phyloP scores from a whole-genome alignment of 2,888 invertebrate genomes.

The Tromatobia lineatoria region DNA sequence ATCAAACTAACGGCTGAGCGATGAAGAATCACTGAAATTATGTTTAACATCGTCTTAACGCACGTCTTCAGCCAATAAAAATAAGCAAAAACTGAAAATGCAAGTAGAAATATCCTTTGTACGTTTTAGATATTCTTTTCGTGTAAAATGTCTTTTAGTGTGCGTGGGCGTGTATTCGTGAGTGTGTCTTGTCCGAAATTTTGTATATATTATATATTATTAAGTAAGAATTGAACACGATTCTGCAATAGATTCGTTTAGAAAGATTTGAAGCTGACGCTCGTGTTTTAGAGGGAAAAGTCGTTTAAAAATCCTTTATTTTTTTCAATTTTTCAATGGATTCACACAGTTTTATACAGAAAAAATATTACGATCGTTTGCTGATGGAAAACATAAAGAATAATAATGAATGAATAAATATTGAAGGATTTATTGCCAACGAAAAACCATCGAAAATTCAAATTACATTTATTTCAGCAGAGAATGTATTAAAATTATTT shows the following conservation, averaged over 20 bases:
- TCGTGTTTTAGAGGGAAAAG: not conserved
- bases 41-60: constrained; percentile 8
- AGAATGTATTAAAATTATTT: no score
- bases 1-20: not conserved
- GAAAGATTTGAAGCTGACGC: not conserved
- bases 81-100: constrained; percentile 4
- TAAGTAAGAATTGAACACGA: not conserved
- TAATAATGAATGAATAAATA: not conserved
- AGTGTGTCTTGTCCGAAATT: constrained; percentile 61
- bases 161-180: constrained; percentile 56
- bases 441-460: no score
- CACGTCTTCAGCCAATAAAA: not conserved
- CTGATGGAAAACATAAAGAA: not conserved
- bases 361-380: not conserved
- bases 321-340: not conserved
- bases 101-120: constrained; percentile 45
- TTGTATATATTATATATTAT: constrained; percentile 54
- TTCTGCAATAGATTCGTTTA: constrained; percentile 19
- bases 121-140: constrained; percentile 42
- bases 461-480: no score
- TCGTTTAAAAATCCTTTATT: not conserved
- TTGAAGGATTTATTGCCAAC: not conserved
- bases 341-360: not conserved
- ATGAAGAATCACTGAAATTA: not conserved
- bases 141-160: constrained; percentile 60